phyloP scores from a whole-genome alignment of 30 jellyfish, hydroid and myxozoan genomes.

The Pelagia noctiluca region DNA sequence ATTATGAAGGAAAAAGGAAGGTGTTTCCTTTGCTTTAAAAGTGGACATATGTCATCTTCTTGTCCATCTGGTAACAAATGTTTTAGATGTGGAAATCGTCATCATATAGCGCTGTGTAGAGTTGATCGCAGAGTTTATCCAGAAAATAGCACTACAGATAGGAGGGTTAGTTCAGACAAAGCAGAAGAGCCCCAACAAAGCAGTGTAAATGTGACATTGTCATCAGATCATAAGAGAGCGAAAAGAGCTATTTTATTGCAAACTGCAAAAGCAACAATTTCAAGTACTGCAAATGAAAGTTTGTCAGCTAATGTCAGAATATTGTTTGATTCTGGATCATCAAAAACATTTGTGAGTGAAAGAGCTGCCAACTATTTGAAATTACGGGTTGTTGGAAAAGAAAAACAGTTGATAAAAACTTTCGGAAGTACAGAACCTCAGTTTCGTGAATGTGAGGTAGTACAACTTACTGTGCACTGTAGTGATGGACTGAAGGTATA shows the following conservation, averaged over 20 bases:
- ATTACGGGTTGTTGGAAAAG: conserved; percentile 10
- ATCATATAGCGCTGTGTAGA: too few species aligned
- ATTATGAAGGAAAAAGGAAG: not conserved
- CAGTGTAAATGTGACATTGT: too few species aligned
- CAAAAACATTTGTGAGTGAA: conserved; percentile 13
- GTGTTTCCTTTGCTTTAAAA: too few species aligned
- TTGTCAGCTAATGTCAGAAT: conserved; percentile 22
- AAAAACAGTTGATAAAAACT: conserved; percentile 9
- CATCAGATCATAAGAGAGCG: too few species aligned
- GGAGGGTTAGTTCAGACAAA: too few species aligned
- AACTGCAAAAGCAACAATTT: conserved; percentile 10
- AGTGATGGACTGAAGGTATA: conserved; percentile 12
- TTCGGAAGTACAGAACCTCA: not conserved
- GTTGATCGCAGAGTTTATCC: too few species aligned
- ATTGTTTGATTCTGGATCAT: not conserved
- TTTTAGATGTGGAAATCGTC: too few species aligned
- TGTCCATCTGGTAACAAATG: too few species aligned
- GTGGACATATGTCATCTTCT: too few species aligned
- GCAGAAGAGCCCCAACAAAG: too few species aligned
- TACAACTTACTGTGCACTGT: conserved; percentile 18
- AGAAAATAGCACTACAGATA: too few species aligned
- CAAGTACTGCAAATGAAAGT: not conserved
- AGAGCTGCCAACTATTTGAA: not conserved
- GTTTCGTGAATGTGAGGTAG: conserved; percentile 15
- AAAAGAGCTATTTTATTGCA: not conserved